A percentile compares a stretch with the other conserved stretches of the same genome.
Conservation (phyloP, 2,888 invertebrate species). For the Diabrotica balteata region DNA sequence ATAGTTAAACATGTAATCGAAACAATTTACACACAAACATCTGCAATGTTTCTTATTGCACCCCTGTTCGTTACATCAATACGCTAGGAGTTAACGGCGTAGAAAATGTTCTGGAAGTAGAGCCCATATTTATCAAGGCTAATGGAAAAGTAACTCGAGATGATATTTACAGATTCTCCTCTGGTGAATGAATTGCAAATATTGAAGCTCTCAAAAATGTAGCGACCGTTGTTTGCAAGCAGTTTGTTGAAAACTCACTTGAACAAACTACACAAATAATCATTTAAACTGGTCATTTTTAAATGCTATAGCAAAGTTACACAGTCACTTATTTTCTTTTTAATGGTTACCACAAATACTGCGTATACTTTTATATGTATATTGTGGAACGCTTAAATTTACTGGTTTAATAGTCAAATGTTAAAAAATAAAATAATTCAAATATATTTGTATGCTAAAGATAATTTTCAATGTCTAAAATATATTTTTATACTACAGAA, state of each 20-base stretch:
- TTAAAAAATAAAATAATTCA: too few species aligned
- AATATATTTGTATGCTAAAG: too few species aligned
- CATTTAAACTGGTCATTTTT: slow-evolving; percentile 4
- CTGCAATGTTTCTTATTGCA: slow-evolving; percentile 1
- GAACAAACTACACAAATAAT: slow-evolving; percentile 12
- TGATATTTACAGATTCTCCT: slow-evolving; percentile 12
- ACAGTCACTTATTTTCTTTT: too few species aligned
- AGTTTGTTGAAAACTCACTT: slow-evolving; percentile 1
- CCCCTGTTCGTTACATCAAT: background rate
- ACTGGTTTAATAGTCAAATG: too few species aligned
- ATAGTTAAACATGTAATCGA: background rate
- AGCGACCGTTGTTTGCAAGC: slow-evolving; percentile 1
- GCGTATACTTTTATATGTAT: too few species aligned
- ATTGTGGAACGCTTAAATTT: too few species aligned
- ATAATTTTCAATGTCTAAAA: too few species aligned
- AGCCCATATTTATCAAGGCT: slow-evolving; percentile 13
- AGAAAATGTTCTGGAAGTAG: slow-evolving; percentile 9
- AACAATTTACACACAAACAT: background rate
- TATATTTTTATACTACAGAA: too few species aligned
- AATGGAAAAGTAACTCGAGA: slow-evolving; percentile 15
- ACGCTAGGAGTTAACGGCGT: slow-evolving; percentile 7
- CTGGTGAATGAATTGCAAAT: slow-evolving; percentile 15
- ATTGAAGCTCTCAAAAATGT: slow-evolving; percentile 12
- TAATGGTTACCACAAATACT: too few species aligned
- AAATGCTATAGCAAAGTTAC: background rate